phyloP scores from a whole-genome alignment of 2,113 vertebrate genomes.

The Ophiodon elongatus region DNA sequence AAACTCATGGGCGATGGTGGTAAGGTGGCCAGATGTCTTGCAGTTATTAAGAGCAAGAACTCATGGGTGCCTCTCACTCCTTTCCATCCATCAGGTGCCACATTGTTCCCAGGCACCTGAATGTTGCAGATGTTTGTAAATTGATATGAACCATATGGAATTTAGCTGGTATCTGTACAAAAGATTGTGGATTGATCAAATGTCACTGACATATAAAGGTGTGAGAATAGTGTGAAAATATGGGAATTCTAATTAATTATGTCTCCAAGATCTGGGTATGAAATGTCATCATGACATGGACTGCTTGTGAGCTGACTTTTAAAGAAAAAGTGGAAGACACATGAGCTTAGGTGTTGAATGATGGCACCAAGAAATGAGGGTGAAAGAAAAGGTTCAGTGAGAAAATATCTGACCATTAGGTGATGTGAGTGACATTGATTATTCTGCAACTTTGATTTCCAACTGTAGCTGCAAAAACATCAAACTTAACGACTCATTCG shows the following conservation, averaged over 20 bases:
- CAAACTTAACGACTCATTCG: neutral
- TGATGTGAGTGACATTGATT: conserved; percentile 20
- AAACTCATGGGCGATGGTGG: conserved; percentile 7
- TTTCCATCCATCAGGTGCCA: conserved; percentile 8
- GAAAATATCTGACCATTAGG: conserved; percentile 37
- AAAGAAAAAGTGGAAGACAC: conserved; percentile 71
- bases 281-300: conserved; percentile 74
- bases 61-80: conserved; percentile 32
- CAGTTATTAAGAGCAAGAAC: conserved; percentile 51
- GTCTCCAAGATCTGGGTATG: conserved; percentile 44
- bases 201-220: conserved; percentile 28
- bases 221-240: conserved; percentile 52
- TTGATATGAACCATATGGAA: conserved; percentile 23
- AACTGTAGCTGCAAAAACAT: conserved; percentile 7
- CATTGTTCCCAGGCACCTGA: conserved; percentile 16
- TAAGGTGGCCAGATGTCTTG: conserved; percentile 36
- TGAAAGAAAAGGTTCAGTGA: conserved; percentile 54
- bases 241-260: conserved; percentile 53
- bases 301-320: conserved; percentile 59
- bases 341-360: conserved; percentile 61
- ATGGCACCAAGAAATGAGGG: conserved; percentile 57
- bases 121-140: conserved; percentile 24
- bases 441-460: conserved; percentile 24
- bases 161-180: conserved; percentile 9
- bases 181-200: conserved; percentile 44